Evolutionary conservation across 2,888 invertebrate genomes (phyloP).

Genomic region (Drosophila dives): DNA sequence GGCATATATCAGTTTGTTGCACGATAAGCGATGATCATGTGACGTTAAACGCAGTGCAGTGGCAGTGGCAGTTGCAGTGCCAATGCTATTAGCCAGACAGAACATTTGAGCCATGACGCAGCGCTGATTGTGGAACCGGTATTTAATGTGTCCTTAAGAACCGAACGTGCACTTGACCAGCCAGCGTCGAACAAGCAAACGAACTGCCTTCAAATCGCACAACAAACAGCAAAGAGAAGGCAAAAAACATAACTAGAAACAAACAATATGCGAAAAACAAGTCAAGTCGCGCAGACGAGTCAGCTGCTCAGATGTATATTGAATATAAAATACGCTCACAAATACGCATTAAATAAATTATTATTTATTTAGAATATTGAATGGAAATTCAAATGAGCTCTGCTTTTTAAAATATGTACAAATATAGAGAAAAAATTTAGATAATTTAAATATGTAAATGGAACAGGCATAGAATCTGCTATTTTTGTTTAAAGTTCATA

Average conservation of each 20-base stretch:
- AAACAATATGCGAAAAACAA: slow-evolving; percentile 11
- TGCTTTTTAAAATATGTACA: not conserved
- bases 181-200: slow-evolving; percentile 57
- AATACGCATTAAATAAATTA: not conserved
- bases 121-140: slow-evolving; percentile 61
- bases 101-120: slow-evolving; percentile 43
- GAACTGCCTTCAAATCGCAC: slow-evolving; percentile 70
- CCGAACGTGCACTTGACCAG: slow-evolving; percentile 73
- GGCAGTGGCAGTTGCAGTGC: not conserved
- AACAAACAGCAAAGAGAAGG: slow-evolving; percentile 25
- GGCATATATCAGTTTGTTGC: slow-evolving; percentile 23
- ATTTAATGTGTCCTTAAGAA: slow-evolving; percentile 64
- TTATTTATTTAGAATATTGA: not conserved
- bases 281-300: not conserved
- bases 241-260: slow-evolving; percentile 28
- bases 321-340: slow-evolving; percentile 34
- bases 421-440: not conserved
- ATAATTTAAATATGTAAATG: not conserved
- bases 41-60: slow-evolving; percentile 11
- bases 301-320: not conserved
- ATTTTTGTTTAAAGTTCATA: not conserved
- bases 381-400: not conserved
- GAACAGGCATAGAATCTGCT: not conserved
- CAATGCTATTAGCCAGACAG: slow-evolving; percentile 17
- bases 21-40: slow-evolving; percentile 44